Base-by-base conservation (phyloP, 2,888 invertebrate genomes). In the Yponomeuta sedellus region DNA sequence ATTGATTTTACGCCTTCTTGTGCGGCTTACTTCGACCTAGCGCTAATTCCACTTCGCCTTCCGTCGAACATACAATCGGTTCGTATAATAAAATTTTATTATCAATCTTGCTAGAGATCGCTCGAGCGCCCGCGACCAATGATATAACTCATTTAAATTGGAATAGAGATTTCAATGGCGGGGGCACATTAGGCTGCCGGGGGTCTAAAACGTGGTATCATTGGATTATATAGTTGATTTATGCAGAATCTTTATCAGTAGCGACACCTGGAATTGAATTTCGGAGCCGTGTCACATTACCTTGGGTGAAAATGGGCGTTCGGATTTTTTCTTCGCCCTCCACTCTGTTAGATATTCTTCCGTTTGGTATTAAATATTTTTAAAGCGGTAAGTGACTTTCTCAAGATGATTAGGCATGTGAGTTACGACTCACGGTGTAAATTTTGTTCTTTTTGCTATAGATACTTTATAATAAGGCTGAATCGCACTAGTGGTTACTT, bases 91-190 rank as follows among this genome's bases (percentile, higher is more conserved):
- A 87, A 86, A 86, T 85, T 85, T 86, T 87, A 88, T 86, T 84
- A 86, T 85, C 88, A 85, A 86, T 77, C 80, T 80, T 78, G 76
- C 75, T 78, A 71, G 73, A 64, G 56, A 66, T 34, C 39, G 11
- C 62, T 20, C 39, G 56, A 57, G 3, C 61, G 16, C 56, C 52
- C 57, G 82, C 77, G 78, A 76, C 85, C 83, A 86, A 88, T 88
- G 87, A 87, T 88, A 89, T 90, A 89, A 90, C 80, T 90, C 89
- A 89, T 88, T 90, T 88, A 86, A 89, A 90, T 89, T 84, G 89
- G 83, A 86, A 86, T 88, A 88, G 86, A 86, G 83, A 81, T 82
- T 87, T 83, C 82, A 88, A 85, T 85, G 84, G 84, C 12, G 12
- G n/a, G 70, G 84, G 71, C 79, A 86, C 88, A 89, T 90, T 89